Percentiles rank a stretch among this genome's conserved stretches.
Conservation (phyloP, 2,797 vertebrate species). For the Hyperoplus lanceolatus region DNA sequence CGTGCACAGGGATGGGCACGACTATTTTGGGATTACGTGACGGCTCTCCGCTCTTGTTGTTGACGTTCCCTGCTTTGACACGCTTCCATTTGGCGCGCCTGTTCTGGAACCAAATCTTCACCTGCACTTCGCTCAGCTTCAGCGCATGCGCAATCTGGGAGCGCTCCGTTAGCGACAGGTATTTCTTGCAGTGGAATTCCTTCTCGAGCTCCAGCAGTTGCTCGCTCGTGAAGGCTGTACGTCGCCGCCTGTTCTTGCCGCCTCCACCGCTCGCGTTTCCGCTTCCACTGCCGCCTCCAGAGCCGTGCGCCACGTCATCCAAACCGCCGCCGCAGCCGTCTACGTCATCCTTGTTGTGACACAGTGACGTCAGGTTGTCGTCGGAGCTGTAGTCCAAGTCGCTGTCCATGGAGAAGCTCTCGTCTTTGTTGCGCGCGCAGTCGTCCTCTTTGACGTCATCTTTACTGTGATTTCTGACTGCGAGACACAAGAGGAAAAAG, state of each 20-base stretch:
- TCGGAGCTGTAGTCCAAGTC: conserved; percentile 98
- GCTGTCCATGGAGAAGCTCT: conserved; percentile 96
- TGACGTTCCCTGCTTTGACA: conserved; percentile 97
- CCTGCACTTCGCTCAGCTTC: conserved; percentile 98
- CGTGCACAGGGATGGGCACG: conserved; percentile 97
- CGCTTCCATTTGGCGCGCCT: conserved; percentile 98
- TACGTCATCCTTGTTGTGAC: conserved; percentile 91
- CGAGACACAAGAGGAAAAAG: conserved; percentile 13
- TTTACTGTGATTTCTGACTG: conserved; percentile 84
- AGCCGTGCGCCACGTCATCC: conserved; percentile 74
- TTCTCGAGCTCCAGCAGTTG: conserved; percentile 98
- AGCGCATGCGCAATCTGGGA: conserved; percentile 98
- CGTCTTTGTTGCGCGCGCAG: conserved; percentile 91
- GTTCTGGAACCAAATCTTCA: conserved; percentile 99
- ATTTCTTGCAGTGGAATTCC: conserved; percentile 99
- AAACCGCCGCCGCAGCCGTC: conserved; percentile 67
- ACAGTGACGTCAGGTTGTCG: conserved; percentile 90
- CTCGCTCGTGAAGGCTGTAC: conserved; percentile 98
- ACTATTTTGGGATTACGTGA: conserved; percentile 98
- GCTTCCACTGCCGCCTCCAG: conserved; percentile 40
- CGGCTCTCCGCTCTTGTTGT: conserved; percentile 97
- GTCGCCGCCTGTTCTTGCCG: conserved; percentile 93
- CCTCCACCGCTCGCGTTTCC: conserved; percentile 83
- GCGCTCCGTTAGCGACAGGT: conserved; percentile 96
- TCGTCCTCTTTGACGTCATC: conserved; percentile 93